Percentiles rank a stretch among this genome's conserved stretches.
phyloP scores from a whole-genome alignment of 1,140 invertebrate species.

The Tigriopus japonicus region DNA sequence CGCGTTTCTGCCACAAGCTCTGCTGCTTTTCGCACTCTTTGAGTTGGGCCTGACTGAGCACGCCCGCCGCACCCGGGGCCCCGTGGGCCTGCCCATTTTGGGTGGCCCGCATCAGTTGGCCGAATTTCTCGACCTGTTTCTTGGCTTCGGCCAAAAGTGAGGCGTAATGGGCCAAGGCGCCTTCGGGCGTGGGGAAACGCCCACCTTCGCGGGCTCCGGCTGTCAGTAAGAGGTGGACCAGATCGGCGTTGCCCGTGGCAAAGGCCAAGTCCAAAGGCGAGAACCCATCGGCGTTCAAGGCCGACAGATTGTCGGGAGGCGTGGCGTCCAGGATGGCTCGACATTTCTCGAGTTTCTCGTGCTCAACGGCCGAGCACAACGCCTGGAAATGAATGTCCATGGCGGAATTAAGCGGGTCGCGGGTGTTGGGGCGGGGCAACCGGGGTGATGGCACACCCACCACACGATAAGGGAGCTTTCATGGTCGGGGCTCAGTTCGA shows the following conservation, averaged over 20 bases:
- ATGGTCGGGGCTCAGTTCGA: too few relatives aligned
- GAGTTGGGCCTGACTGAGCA: not conserved
- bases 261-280: conserved; percentile 77
- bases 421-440: too few relatives aligned
- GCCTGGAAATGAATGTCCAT: conserved; percentile 31
- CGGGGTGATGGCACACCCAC: too few relatives aligned
- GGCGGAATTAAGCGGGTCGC: not conserved
- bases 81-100: not conserved
- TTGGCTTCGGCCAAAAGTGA: not conserved
- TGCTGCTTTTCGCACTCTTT: conserved; percentile 56
- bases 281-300: conserved; percentile 72
- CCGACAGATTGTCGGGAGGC: conserved; percentile 75
- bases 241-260: conserved; percentile 58
- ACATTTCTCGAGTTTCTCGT: conserved; percentile 74
- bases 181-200: conserved; percentile 19
- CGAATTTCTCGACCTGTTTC: conserved; percentile 12
- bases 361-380: conserved; percentile 75
- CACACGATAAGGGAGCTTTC: too few relatives aligned
- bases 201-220: conserved; percentile 72
- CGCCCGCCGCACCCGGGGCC: not conserved
- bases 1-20: conserved; percentile 62
- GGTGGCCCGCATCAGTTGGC: not conserved
- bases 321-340: conserved; percentile 61
- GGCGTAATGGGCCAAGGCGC: not conserved
- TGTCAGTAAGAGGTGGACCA: conserved; percentile 66